These are phyloP conservation scores for Chelonus formosanus DNA, from an alignment of 2,888 invertebrate species.

Conservation along the genomic window DNA sequence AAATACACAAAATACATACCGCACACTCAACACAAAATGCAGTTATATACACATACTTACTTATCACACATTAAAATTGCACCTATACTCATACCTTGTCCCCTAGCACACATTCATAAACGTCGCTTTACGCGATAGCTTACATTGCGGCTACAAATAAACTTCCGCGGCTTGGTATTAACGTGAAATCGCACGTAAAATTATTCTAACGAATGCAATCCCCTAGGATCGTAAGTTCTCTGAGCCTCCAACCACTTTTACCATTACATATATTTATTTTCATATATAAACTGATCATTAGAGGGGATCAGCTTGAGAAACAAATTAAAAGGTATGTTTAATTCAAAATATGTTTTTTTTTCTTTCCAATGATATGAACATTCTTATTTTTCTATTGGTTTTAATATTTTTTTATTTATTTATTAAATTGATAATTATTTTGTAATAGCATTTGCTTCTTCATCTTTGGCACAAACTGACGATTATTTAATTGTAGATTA, in stretches of 20 bases:
- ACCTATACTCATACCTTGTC: background rate
- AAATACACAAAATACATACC: conserved; percentile 20
- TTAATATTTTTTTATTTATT: too few species aligned
- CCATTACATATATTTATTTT: conserved; percentile 10
- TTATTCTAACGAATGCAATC: conserved; percentile 29
- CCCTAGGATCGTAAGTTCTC: conserved; percentile 14
- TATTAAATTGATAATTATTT: too few species aligned
- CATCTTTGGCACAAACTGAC: too few species aligned
- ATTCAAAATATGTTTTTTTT: too few species aligned
- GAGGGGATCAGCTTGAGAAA: background rate
- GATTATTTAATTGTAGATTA: too few species aligned
- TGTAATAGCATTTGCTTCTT: too few species aligned
- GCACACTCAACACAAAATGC: background rate
- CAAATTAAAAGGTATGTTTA: too few species aligned
- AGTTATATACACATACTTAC: conserved; percentile 12
- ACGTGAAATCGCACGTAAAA: conserved; percentile 32
- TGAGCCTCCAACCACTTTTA: conserved; percentile 2
- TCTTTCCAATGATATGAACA: too few species aligned
- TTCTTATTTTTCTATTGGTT: too few species aligned
- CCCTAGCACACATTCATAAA: conserved; percentile 17
- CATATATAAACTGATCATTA: conserved; percentile 23
- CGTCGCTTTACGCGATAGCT: conserved; percentile 24
- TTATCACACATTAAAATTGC: conserved; percentile 14
- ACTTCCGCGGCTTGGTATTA: conserved; percentile 26
- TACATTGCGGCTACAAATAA: conserved; percentile 32